Evolutionary conservation across 2,113 vertebrate species (phyloP).

Genomic region (Procavia capensis): DNA sequence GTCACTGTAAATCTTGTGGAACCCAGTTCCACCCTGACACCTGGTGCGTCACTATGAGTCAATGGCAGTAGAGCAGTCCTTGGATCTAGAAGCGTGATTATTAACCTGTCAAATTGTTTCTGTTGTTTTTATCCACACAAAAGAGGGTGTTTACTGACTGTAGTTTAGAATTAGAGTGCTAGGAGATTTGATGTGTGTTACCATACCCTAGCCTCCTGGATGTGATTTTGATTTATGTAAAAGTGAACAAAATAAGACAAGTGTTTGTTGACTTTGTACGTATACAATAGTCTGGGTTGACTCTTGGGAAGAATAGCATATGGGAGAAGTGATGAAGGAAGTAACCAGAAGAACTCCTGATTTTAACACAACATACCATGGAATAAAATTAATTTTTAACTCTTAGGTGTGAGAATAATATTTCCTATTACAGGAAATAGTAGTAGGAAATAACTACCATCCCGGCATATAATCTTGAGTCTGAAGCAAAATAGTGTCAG

Average conservation of each 20-base stretch:
- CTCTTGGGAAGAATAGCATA: not conserved
- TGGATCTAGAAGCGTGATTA: not conserved
- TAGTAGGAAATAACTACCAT: conserved; percentile 2
- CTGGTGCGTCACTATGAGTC: not conserved
- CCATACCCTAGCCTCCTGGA: not conserved
- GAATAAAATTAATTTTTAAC: conserved; percentile 17
- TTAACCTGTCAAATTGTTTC: not conserved
- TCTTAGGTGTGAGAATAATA: not conserved
- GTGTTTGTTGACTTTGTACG: conserved; percentile 10
- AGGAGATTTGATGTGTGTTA: not conserved
- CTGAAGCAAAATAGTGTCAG: not conserved
- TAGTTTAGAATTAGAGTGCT: not conserved
- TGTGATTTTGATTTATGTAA: conserved; percentile 14
- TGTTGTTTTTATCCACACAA: not conserved
- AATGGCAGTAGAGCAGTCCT: not conserved
- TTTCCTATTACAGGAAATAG: too few species aligned
- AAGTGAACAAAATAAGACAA: conserved; percentile 31
- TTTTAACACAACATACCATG: not conserved
- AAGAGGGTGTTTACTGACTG: not conserved
- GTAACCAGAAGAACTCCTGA: not conserved
- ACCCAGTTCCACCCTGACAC: not conserved
- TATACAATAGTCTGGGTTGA: not conserved
- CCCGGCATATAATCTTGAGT: not conserved
- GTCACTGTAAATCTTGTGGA: not conserved
- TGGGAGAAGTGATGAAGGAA: not conserved